Conservation (phyloP, 2,888 invertebrate genomes). For the Ctenicera cuprea region DNA sequence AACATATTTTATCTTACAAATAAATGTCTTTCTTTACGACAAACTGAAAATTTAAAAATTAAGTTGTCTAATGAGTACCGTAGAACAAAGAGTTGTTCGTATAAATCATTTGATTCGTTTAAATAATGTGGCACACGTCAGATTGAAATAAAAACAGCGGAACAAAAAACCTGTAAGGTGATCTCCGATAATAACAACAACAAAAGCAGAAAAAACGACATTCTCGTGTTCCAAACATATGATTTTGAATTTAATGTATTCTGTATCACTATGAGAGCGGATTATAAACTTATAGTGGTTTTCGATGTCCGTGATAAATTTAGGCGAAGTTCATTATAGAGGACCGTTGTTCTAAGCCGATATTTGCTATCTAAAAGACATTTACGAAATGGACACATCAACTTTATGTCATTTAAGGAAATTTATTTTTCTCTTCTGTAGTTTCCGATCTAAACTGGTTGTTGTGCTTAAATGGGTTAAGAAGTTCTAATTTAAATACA, state of each 20-base stretch:
- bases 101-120: constrained; percentile 3
- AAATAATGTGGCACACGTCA: constrained; percentile 32
- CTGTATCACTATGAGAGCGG: constrained; percentile 50
- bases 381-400: constrained; percentile 46
- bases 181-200: constrained; percentile 30
- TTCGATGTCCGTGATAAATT: constrained; percentile 53
- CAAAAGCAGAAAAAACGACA: constrained; percentile 29
- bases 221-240: constrained; percentile 28
- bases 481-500: constrained; percentile 22
- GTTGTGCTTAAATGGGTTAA: constrained; percentile 14
- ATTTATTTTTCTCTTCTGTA: constrained; percentile 29
- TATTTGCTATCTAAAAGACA: constrained; percentile 49
- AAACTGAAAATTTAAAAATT: neutral
- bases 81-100: constrained; percentile 20
- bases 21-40: neutral
- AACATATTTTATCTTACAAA: too few species aligned
- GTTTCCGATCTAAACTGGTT: constrained; percentile 20
- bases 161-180: constrained; percentile 29
- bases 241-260: constrained; percentile 47
- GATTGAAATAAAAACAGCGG: constrained; percentile 24
- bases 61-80: neutral
- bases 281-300: constrained; percentile 56
- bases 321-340: constrained; percentile 40
- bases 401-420: constrained; percentile 42
- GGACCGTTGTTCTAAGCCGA: constrained; percentile 39